These are phyloP conservation scores for Podarcis cretensis DNA, from an alignment of 2,113 vertebrate species.

Conservation along the genomic window DNA sequence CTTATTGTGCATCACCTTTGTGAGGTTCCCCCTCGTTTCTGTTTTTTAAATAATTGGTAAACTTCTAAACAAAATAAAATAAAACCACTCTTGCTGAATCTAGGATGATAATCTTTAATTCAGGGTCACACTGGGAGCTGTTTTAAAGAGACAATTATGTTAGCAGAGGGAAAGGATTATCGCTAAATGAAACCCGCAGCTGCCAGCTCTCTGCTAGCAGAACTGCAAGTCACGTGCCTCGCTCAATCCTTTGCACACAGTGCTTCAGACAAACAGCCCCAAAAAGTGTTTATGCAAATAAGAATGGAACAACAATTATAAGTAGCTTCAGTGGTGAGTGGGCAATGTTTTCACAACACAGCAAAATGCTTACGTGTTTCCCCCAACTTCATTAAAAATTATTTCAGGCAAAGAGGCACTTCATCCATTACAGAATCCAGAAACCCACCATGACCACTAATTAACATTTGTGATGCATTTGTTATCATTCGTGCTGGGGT, in stretches of 20 bases:
- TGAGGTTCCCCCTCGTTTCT: not conserved
- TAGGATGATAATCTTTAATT: slow-evolving; percentile 18
- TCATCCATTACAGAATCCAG: not conserved
- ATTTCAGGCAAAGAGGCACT: not conserved
- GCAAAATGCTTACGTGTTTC: not conserved
- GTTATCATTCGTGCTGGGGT: not conserved
- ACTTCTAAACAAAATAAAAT: not conserved
- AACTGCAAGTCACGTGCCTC: not conserved
- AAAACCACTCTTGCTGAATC: not conserved
- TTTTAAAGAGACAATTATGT: slow-evolving; percentile 26
- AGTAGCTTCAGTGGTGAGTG: not conserved
- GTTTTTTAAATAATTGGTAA: not conserved
- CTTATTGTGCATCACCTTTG: not conserved
- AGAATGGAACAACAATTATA: not conserved
- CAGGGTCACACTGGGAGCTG: slow-evolving; percentile 12
- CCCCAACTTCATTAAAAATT: not conserved
- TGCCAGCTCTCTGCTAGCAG: slow-evolving; percentile 3
- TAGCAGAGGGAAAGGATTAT: slow-evolving; percentile 28
- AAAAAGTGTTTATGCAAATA: not conserved
- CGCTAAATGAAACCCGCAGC: slow-evolving; percentile 2
- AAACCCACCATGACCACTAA: not conserved
- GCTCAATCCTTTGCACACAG: not conserved
- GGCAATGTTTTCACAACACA: slow-evolving; percentile 5
- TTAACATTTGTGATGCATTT: not conserved
- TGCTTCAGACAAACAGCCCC: not conserved